Percentiles rank a stretch among this genome's conserved stretches.
Conservation (phyloP, 1,140 invertebrate species). For the Cephus cinctus region DNA sequence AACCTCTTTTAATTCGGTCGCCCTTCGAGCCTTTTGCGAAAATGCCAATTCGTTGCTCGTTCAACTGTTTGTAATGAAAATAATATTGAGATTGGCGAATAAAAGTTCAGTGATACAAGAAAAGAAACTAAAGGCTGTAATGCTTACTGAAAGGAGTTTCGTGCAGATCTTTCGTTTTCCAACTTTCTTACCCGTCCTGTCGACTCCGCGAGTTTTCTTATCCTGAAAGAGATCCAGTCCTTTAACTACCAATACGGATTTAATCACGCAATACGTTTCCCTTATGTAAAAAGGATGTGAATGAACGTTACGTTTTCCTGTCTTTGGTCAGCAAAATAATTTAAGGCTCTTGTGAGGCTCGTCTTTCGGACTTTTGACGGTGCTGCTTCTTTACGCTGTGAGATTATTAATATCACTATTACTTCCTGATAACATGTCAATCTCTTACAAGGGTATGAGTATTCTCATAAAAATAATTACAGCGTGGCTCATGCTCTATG, state of each 20-base stretch:
- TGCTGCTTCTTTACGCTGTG: neutral
- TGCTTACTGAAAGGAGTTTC: neutral
- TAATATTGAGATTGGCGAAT: neutral
- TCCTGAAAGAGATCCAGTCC: neutral
- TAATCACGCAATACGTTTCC: neutral
- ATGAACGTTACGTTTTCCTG: conserved; percentile 1
- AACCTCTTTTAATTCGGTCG: neutral
- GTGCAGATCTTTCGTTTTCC: neutral
- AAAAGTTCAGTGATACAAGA: neutral
- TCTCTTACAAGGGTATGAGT: neutral
- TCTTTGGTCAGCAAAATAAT: neutral
- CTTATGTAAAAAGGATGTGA: neutral
- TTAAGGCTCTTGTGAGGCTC: conserved; percentile 1
- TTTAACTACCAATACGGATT: neutral
- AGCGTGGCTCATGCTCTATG: neutral
- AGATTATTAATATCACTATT: neutral
- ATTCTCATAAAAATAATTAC: neutral
- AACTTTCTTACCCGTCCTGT: neutral
- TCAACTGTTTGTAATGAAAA: neutral
- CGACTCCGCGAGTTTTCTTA: neutral
- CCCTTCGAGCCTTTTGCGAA: conserved; percentile 1
- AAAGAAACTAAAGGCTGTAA: neutral
- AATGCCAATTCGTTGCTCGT: neutral
- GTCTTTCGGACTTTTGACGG: neutral
- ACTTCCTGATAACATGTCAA: neutral